Base-by-base conservation (phyloP, 2,888 invertebrate species). In the Sminthurinus aureus region DNA sequence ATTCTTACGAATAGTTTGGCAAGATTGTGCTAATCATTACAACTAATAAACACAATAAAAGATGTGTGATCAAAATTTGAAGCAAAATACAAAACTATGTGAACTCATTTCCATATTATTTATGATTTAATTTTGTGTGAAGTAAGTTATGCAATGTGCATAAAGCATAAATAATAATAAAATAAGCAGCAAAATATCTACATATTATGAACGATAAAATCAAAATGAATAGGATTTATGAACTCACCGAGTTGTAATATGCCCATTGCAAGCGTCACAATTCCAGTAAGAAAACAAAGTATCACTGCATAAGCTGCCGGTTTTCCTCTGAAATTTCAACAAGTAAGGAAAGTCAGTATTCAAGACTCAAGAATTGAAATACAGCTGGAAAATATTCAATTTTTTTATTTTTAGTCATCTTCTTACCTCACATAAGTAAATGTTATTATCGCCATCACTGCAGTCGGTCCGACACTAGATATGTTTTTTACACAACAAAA, bases 391-490 rank as follows among this genome's bases (percentile, higher is more conserved):
- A 58, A 58, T 18, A 1, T 38, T 58, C 2, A 9, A 58, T 58
- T 58, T 13, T n/a, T n/a, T n/a, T 58, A 58, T 58, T 58, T 58
- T 58, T 58, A 58, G 58, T 69, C 22, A 20, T 69, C 11, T 67
- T 67, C 22, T 67, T 15, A 20, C 26, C 86, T 85, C 3, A 86
- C 85, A 71, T 88, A 88, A 0, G 86, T 86, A 66, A 82, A 87
- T 8, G 87, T 87, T 12, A 88, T 86, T 50, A 88, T 88, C 8
- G 85, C 86, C 87, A 88, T 86, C 12, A 88, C 85, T 0, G 88
- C 88, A n/a, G 84, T 85, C 0, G 86, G 86, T 52, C 84, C 85
- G 12, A 87, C 38, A 4, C 38, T 38, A 38, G 22, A 69, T n/a
- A 9, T 69, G 1, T n/a, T 58, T 13, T 18, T 18, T 6, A 58